Evolutionary conservation across 1,140 invertebrate species (phyloP).

Genomic region (Dendrolimus punctatus): DNA sequence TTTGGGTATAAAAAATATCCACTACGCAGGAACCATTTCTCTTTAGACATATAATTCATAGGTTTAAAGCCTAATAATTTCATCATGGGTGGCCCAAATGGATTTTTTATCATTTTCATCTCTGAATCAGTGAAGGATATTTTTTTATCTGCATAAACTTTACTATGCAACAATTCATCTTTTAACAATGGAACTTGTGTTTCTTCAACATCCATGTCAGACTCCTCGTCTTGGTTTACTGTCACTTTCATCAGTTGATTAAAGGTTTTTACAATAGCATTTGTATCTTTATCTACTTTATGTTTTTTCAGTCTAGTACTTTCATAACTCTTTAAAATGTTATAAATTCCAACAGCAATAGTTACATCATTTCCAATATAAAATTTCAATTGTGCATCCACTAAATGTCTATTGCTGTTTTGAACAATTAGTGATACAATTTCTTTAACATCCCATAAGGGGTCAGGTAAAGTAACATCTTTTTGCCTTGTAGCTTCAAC

Average conservation of each 20-base stretch:
- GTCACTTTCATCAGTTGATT: slow-evolving; percentile 47
- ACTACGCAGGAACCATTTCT: slow-evolving; percentile 57
- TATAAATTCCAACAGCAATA: slow-evolving; percentile 52
- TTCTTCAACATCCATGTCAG: slow-evolving; percentile 21
- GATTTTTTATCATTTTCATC: slow-evolving; percentile 47
- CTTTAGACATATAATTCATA: slow-evolving; percentile 39
- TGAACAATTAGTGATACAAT: slow-evolving; percentile 43
- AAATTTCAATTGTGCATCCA: slow-evolving; percentile 45
- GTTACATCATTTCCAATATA: slow-evolving; percentile 45
- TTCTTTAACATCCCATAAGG: slow-evolving; percentile 29
- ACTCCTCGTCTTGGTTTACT: slow-evolving; percentile 18
- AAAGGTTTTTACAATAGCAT: slow-evolving; percentile 38
- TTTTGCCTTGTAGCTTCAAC: slow-evolving; percentile 36
- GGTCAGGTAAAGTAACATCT: slow-evolving; percentile 31
- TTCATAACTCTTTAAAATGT: slow-evolving; percentile 31
- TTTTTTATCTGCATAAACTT: slow-evolving; percentile 48
- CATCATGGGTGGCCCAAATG: slow-evolving; percentile 51
- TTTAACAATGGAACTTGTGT: slow-evolving; percentile 47
- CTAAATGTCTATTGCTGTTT: slow-evolving; percentile 48
- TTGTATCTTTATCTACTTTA: slow-evolving; percentile 44
- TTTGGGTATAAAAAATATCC: slow-evolving; percentile 57
- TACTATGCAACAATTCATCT: slow-evolving; percentile 44
- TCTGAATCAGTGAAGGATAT: slow-evolving; percentile 50
- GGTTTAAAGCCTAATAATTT: slow-evolving; percentile 64
- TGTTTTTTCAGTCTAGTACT: slow-evolving; percentile 34